Conservation (phyloP, 2,888 invertebrate genomes). For the Campoletis raptor region DNA sequence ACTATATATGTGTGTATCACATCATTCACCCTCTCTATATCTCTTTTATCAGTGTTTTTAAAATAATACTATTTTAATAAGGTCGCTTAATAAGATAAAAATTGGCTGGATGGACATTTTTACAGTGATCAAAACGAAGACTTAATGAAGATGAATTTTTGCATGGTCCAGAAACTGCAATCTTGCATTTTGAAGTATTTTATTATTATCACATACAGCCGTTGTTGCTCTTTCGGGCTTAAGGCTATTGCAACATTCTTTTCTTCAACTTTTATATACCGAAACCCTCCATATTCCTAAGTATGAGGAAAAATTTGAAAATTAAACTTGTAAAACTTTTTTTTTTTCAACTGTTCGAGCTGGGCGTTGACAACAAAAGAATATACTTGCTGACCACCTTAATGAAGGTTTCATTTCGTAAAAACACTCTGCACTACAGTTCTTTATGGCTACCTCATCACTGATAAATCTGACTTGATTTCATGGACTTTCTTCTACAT, state of each 20-base stretch:
- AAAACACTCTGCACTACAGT: too few species aligned
- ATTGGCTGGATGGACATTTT: background rate
- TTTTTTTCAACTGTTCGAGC: too few species aligned
- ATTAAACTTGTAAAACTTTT: background rate
- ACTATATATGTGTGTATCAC: background rate
- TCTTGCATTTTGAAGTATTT: background rate
- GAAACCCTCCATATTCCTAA: background rate
- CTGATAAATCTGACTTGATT: too few species aligned
- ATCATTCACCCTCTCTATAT: background rate
- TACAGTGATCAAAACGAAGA: background rate
- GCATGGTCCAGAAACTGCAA: background rate
- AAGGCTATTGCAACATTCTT: too few species aligned
- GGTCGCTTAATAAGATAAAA: background rate
- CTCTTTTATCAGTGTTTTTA: background rate
- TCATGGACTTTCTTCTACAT: too few species aligned
- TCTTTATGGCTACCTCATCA: too few species aligned
- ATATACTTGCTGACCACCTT: too few species aligned
- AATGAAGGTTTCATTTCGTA: too few species aligned
- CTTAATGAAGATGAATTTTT: background rate
- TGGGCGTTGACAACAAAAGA: too few species aligned
- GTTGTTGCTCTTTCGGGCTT: background rate
- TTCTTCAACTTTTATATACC: too few species aligned
- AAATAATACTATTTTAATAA: background rate
- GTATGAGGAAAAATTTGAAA: background rate
- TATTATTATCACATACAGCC: background rate